Base-by-base conservation (phyloP, 1,140 invertebrate genomes). In the Tetraneura akinire region DNA sequence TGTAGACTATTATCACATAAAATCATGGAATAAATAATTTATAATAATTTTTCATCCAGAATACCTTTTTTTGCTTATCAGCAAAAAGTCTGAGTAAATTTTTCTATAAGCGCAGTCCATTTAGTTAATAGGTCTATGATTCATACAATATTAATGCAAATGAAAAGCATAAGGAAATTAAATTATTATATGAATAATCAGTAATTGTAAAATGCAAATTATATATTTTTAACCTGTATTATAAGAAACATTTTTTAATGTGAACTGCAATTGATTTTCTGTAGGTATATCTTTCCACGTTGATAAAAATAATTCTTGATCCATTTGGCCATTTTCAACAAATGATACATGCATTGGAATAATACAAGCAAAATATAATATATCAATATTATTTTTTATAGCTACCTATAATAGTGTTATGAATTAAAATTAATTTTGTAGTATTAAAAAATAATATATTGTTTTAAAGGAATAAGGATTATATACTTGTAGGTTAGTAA, bases 221-320 rank as follows among this genome's bases (percentile, higher is more conserved):
- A 62, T 21, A n/a, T 18, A 70, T 49, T 21, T 83, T 64, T 85
- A 8, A 91, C 90, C 90, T 82, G 90, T 89, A 85, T 86, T 89
- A 80, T 89, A 86, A 76, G 87, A 87, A 37, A 91, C 85, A 84
- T 90, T 89, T 70, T 87, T 88, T 57, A 89, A 73, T 47, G 83
- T 84, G 57, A 82, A 84, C 47, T 84, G 83, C 10, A 98, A 91
- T 88, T 99, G 98, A 88, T 99, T 99, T 81, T 96, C 94, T 21
- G 97, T 92, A 16, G 98, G 98, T 86, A 99, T 99, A 83, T 99
- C 98, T 88, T 99, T 98, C 98, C 98, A 99, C 5, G 97, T 98
- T 49, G 95, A 92, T 47, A 99, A 89, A 87, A 99, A 99, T 5
- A 98, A 92, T 80, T 96, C 90, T 86, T 99, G 99, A 84, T 99